Base-by-base conservation (phyloP, 2,113 vertebrate species). In the Peromyscus polionotus region DNA sequence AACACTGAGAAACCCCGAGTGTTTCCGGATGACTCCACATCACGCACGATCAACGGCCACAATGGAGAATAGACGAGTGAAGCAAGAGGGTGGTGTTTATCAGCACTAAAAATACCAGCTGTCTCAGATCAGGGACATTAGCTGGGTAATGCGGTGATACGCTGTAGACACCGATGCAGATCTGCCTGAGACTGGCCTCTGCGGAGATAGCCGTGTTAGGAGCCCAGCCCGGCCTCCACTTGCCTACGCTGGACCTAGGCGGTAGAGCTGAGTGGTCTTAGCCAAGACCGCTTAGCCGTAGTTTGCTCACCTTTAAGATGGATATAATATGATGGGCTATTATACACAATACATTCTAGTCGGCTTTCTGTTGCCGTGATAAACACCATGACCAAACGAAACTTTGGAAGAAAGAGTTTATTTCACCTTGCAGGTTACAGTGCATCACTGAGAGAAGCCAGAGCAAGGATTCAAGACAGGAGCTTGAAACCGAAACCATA, bases 1-100 rank as follows among this genome's bases (percentile, higher is more conserved):
- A 95, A 93, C 81, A 77, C 70, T 2, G 36, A 87, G 79, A 85
- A 96, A 96, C 95, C 3, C 54, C 67, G 94, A 95, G 36, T 2
- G 0, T 94, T 88, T 93, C 84, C 75, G 81, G 57, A 63, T 93
- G 95, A 91, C 93, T 61, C 31, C 75, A 45, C 63, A 89, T 72
- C 20, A 0, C 45, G 67, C 42, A 92, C 95, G 88, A 92, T 85
- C 81, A 93, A 95, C 85, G 70, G 84, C 65, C 65, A 54, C 63
- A 93, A 88, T 1, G 28, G 42, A 70, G 93, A 90, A 6, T 3
- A 33, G 67, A 59, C 28, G 76, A 72, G 63, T 17, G 45, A 96
- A 45, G 77, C 72, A 68, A 88, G 95, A 5, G 51, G 54, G 80
- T 24, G 61, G 88, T 77, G 80, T 91, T 91, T 84, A 93, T 84